Percentiles rank a stretch among this genome's conserved stretches.
These are phyloP conservation scores for Phataginus tetradactyla DNA, from an alignment of 2,797 vertebrate species.

Conservation along the genomic window DNA sequence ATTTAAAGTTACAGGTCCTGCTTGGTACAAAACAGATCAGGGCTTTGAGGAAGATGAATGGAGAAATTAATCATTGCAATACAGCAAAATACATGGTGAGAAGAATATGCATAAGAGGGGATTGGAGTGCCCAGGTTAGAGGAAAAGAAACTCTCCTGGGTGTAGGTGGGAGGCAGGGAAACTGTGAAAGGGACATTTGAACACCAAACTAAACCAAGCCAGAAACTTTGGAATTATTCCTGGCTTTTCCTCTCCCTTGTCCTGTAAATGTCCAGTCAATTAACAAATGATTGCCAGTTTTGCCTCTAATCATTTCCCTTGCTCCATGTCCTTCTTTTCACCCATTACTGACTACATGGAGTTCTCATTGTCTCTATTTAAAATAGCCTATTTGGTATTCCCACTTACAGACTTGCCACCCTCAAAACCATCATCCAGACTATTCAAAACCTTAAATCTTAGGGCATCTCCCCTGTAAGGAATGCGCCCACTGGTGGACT, in stretches of 20 bases:
- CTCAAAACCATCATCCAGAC: neutral
- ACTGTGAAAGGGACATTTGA: neutral
- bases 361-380: neutral
- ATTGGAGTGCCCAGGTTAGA: neutral
- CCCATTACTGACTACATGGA: neutral
- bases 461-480: neutral
- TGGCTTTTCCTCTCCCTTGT: neutral
- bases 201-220: neutral
- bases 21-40: neutral
- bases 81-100: neutral
- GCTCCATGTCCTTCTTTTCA: neutral
- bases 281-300: neutral
- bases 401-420: neutral
- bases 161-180: neutral
- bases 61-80: neutral
- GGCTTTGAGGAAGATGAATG: neutral
- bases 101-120: neutral
- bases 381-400: neutral
- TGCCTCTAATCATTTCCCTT: neutral
- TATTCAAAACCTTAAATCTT: constrained; percentile 17
- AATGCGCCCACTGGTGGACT: no score
- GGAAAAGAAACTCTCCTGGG: neutral
- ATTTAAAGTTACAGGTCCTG: neutral
- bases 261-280: neutral
- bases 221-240: neutral